phyloP scores from a whole-genome alignment of 1,140 invertebrate species.

The Geopemphigus sp. region DNA sequence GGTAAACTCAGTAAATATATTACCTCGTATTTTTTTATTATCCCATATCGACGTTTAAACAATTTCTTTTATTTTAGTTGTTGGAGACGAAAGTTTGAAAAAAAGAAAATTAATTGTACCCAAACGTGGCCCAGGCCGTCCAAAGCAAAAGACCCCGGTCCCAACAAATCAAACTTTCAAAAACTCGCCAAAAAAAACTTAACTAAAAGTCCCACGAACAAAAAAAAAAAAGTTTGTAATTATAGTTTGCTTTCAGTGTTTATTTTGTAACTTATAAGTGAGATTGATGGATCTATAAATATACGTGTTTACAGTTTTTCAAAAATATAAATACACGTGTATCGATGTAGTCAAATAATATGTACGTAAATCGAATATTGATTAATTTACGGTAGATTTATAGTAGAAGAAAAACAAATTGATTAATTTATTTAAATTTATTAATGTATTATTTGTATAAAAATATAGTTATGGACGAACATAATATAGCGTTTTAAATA shows the following conservation, averaged over 20 bases:
- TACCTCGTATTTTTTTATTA: neutral
- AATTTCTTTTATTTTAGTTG: neutral
- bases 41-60: neutral
- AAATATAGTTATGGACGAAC: no score
- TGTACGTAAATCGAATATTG: no score
- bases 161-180: neutral
- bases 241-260: neutral
- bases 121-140: neutral
- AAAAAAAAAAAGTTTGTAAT: constrained; percentile 3
- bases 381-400: no score
- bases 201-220: neutral
- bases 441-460: no score
- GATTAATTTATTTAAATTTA: no score
- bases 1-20: constrained; percentile 2
- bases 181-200: constrained; percentile 13
- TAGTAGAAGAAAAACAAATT: no score
- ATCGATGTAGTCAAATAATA: no score
- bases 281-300: neutral
- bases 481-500: no score
- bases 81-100: constrained; percentile 12
- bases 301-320: neutral
- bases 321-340: no score
- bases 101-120: neutral
- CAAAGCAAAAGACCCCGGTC: constrained; percentile 8
- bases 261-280: neutral